Evolutionary conservation across 2,113 vertebrate species (phyloP), one percentile per base, ranked within the genome.

Genomic region (Aptenodytes patagonicus): DNA sequence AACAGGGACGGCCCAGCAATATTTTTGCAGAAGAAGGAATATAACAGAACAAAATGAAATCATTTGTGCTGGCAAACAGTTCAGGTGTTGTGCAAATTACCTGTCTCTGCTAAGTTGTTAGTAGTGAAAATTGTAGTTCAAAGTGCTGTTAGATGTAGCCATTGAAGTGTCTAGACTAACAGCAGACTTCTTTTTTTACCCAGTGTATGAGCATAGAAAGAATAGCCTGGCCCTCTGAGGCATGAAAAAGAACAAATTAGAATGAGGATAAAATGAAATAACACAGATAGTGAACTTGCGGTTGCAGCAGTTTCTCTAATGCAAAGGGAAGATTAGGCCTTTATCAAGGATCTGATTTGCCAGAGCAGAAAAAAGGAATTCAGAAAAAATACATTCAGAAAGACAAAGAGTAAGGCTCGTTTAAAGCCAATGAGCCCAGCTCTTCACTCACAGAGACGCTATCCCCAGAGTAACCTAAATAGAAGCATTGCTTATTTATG

Each of bases 241-340:
- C 91, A 93, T 91, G 87, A 91, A 91, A 91, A 87, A 55, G 94
- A 94, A 85, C 89, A 96, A 96, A 97, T 96, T 93, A 95, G 78
- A 79, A 92, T 73, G 57, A 89, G 80, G 58, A 89, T 87, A 76
- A 93, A 94, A 94, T 3, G 62, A 94, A 90, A 54, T 89, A 96
- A 91, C 54, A 65, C 28, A 79, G 90, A 87, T 52, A 96, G 92
- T 22, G 57, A 93, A 94, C 66, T 85, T 92, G 95, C 8, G 4
- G 81, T 83, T 93, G 89, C 66, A 80, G 70, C 1, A 1, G 58
- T 95, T 97, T 94, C 58, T 70, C 58, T 89, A 94, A 91, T 34
- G 66, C 66, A 58, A 71, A 82, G 58, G 65, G 42, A 65, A 94
- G 78, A 91, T 93, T 83, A 95, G 36, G 73, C 36, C 44, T 94